A percentile compares a stretch with the other conserved stretches of the same genome.
Evolutionary conservation across 2,113 vertebrate genomes (phyloP).

Genomic region (Rallus limicola): DNA sequence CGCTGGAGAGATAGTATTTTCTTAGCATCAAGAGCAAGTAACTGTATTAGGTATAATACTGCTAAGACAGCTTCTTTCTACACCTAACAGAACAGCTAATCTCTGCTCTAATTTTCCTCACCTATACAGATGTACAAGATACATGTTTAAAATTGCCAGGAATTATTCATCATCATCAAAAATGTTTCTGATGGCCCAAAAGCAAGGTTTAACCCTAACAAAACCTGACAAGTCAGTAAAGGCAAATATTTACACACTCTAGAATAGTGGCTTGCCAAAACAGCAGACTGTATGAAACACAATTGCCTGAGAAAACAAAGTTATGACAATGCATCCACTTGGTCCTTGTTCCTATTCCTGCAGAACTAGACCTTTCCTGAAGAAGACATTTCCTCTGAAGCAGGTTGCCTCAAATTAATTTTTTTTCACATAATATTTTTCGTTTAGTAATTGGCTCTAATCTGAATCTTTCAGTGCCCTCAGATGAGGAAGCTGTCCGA

Average conservation of each 20-base stretch:
- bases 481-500: not conserved
- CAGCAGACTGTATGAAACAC: not conserved
- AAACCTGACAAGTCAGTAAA: not conserved
- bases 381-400: not conserved
- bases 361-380: not conserved
- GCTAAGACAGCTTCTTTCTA: not conserved
- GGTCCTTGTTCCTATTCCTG: not conserved
- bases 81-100: not conserved
- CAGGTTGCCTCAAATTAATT: not conserved
- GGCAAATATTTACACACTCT: not conserved
- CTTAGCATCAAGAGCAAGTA: not conserved
- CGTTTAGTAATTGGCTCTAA: not conserved
- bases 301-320: not conserved
- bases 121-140: not conserved
- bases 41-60: not conserved
- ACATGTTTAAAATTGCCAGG: not conserved
- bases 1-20: not conserved
- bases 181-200: not conserved
- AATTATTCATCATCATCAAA: not conserved
- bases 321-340: not conserved
- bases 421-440: not conserved
- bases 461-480: not conserved
- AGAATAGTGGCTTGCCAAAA: not conserved
- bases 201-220: not conserved
- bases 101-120: not conserved